A percentile compares a stretch with the other conserved stretches of the same genome.
Conservation (phyloP, 2,113 vertebrate species). For the Cairina moschata region DNA sequence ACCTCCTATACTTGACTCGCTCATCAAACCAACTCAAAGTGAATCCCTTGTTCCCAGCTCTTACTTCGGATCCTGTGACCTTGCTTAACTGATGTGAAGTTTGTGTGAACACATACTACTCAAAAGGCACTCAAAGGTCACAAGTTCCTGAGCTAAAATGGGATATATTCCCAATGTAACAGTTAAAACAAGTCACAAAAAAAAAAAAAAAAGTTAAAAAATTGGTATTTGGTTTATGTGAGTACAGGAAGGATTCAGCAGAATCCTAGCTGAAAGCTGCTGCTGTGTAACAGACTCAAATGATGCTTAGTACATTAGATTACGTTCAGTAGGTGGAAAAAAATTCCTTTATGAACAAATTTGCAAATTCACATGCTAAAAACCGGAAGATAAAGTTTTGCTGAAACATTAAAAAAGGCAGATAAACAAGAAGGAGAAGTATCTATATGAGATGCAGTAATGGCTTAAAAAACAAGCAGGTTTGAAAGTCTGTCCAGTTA, state of each 20-base stretch:
- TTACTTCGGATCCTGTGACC: constrained; percentile 43
- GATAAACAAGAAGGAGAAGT: background rate
- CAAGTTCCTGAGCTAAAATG: constrained; percentile 76
- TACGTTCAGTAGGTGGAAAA: background rate
- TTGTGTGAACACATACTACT: constrained; percentile 31
- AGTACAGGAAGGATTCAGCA: constrained; percentile 2
- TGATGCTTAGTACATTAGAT: background rate
- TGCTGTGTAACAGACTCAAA: background rate
- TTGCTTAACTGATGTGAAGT: constrained; percentile 50
- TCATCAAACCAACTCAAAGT: constrained; percentile 10
- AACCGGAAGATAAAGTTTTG: background rate
- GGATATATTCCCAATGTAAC: constrained; percentile 49
- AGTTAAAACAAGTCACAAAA: constrained; percentile 8
- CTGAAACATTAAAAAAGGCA: constrained; percentile 14
- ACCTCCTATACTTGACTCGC: background rate
- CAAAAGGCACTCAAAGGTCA: constrained; percentile 77
- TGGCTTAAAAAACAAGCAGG: constrained; percentile 6
- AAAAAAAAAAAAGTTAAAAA: constrained; percentile 1
- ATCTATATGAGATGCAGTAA: background rate
- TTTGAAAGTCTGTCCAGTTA: background rate
- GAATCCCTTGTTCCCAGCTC: constrained; percentile 58
- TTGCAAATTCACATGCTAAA: background rate
- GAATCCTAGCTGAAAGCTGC: background rate
- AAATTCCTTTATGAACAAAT: background rate
- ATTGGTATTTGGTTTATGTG: constrained; percentile 37